Evolutionary conservation across 2,113 vertebrate genomes (phyloP).

Genomic region (Ahaetulla prasina): DNA sequence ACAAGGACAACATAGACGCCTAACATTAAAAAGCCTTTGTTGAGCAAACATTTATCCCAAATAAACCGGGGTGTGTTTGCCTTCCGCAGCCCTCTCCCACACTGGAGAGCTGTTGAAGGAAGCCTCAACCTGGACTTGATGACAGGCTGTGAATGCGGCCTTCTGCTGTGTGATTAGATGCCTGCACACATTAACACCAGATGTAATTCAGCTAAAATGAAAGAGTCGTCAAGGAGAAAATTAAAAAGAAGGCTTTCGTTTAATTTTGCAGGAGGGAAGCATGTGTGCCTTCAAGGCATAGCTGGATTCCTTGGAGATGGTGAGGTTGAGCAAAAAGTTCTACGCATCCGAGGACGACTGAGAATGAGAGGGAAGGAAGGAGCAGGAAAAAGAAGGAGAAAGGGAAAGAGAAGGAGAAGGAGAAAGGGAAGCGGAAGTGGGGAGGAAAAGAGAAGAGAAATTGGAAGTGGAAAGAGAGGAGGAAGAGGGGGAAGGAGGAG

Average conservation of each 20-base stretch:
- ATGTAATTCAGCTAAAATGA: not conserved
- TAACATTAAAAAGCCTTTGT: not conserved
- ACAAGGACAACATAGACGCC: not conserved
- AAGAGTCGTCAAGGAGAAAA: conserved; percentile 10
- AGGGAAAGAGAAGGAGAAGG: not conserved
- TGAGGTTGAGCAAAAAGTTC: not conserved
- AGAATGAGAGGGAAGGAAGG: not conserved
- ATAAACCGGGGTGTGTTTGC: not conserved
- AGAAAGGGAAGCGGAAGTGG: too few relatives aligned
- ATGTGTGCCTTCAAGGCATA: not conserved
- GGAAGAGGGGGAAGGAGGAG: not conserved
- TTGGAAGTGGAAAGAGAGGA: not conserved
- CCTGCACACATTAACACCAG: not conserved
- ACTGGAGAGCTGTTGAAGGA: not conserved
- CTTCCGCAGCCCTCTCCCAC: not conserved
- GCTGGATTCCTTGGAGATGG: not conserved
- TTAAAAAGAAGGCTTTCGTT: not conserved
- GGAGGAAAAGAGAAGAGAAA: too few relatives aligned
- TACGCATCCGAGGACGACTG: not conserved
- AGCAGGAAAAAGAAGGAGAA: not conserved
- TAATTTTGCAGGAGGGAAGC: not conserved
- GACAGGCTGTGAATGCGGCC: not conserved
- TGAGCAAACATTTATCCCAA: conserved; percentile 2
- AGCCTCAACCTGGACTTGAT: not conserved
- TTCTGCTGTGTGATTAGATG: fast-evolving